Percentiles rank a stretch among this genome's conserved stretches.
Evolutionary conservation across 2,113 vertebrate species (phyloP).

Genomic region (Corydoras maculifer): DNA sequence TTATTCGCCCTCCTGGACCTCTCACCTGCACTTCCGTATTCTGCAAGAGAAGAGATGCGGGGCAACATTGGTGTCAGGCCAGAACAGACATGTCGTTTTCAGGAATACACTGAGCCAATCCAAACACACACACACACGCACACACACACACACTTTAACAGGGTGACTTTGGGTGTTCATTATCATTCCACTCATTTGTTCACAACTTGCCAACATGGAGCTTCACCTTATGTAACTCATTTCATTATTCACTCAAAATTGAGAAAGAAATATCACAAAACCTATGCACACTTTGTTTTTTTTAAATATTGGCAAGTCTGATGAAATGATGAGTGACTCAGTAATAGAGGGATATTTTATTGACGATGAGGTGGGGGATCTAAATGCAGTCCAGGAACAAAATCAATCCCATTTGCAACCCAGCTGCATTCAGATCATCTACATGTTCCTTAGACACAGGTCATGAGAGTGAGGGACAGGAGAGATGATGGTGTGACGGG

Average conservation of each 20-base stretch:
- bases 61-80: constrained; percentile 71
- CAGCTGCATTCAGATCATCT: too few relatives aligned
- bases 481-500: too few relatives aligned
- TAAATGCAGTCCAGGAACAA: too few relatives aligned
- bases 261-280: neutral
- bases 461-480: too few relatives aligned
- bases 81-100: constrained; percentile 65
- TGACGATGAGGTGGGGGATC: too few relatives aligned
- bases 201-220: constrained; percentile 62
- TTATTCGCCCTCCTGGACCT: constrained; percentile 77
- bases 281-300: neutral
- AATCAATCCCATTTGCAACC: too few relatives aligned
- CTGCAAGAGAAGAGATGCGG: constrained; percentile 75
- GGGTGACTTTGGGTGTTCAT: constrained; percentile 52
- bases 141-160: constrained; percentile 27
- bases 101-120: constrained; percentile 48
- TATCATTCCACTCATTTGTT: constrained; percentile 61
- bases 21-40: constrained; percentile 78
- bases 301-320: constrained; percentile 65
- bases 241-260: neutral
- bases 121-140: constrained; percentile 21
- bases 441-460: too few relatives aligned
- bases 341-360: constrained; percentile 45
- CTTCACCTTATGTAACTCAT: constrained; percentile 20
- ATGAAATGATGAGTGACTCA: constrained; percentile 67